Conservation (phyloP, 1,140 invertebrate species). For the Ceratina japonica region DNA sequence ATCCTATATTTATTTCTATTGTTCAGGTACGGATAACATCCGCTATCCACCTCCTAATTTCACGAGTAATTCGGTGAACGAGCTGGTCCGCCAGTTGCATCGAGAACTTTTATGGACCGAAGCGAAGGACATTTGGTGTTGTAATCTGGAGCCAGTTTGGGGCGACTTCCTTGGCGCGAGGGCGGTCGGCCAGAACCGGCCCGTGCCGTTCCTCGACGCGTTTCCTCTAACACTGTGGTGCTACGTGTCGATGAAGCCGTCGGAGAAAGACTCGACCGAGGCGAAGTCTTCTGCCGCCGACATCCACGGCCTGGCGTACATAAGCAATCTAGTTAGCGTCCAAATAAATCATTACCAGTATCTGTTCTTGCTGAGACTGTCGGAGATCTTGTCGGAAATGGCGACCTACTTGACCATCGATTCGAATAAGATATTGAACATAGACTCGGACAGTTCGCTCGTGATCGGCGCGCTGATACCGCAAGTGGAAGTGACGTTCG, state of each 20-base stretch:
- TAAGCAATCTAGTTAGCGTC: constrained; percentile 89
- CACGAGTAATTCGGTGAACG: constrained; percentile 75
- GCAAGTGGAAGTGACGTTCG: constrained; percentile 91
- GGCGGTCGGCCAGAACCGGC: constrained; percentile 85
- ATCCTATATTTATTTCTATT: constrained; percentile 60
- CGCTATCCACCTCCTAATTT: constrained; percentile 74
- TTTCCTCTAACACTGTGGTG: constrained; percentile 93
- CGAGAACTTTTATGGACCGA: constrained; percentile 90
- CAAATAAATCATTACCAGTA: constrained; percentile 97
- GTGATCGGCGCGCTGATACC: constrained; percentile 88
- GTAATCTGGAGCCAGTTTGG: constrained; percentile 94
- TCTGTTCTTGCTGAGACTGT: constrained; percentile 90
- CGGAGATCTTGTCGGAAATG: constrained; percentile 90
- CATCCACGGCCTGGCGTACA: constrained; percentile 85
- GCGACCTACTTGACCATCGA: constrained; percentile 90
- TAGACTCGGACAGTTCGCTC: constrained; percentile 81
- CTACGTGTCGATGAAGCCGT: constrained; percentile 75
- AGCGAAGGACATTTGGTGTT: constrained; percentile 92
- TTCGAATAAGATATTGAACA: constrained; percentile 84
- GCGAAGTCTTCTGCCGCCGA: constrained; percentile 74
- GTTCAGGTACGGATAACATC: constrained; percentile 80
- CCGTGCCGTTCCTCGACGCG: constrained; percentile 93
- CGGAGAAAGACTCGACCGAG: constrained; percentile 2
- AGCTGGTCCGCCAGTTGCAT: constrained; percentile 78
- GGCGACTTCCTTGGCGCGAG: constrained; percentile 92